phyloP scores from a whole-genome alignment of 2,113 vertebrate genomes.

The Sylvilagus bachmani region DNA sequence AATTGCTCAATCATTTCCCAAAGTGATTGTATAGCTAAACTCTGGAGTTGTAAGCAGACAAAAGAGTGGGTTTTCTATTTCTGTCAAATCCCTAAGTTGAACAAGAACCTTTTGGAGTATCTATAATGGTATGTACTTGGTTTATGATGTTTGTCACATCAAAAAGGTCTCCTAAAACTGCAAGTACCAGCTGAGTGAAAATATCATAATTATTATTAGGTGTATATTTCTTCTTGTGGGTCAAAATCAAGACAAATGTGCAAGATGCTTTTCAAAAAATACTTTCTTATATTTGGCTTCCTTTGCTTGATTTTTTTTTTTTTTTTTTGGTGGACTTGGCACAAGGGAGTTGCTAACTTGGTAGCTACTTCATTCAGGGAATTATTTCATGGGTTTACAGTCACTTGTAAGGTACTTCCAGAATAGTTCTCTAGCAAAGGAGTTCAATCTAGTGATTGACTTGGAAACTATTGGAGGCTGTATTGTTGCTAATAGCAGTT shows the following conservation, averaged over 20 bases:
- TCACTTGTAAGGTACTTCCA: not conserved
- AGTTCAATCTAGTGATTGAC: not conserved
- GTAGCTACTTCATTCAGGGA: conserved; percentile 28
- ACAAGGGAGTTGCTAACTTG: not conserved
- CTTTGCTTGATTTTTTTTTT: conserved; percentile 5
- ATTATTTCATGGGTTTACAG: not conserved
- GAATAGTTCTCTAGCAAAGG: not conserved
- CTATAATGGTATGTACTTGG: not conserved
- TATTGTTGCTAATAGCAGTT: not conserved
- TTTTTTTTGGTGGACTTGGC: not conserved
- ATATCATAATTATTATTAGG: conserved; percentile 2
- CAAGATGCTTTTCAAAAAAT: not conserved
- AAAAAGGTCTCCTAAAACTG: conserved; percentile 24
- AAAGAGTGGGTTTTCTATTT: conserved; percentile 37
- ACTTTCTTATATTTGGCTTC: not conserved
- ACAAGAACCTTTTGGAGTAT: conserved; percentile 37
- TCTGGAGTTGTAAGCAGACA: conserved; percentile 12
- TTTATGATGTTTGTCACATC: not conserved
- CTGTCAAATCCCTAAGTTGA: not conserved
- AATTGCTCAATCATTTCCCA: conserved; percentile 16
- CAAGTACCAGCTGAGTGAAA: not conserved
- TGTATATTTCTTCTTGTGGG: conserved; percentile 23
- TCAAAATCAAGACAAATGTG: conserved; percentile 31
- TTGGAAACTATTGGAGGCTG: conserved; percentile 34
- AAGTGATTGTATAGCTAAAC: not conserved